Evolutionary conservation across 2,888 invertebrate genomes (phyloP), one percentile per base, ranked within the genome.

Genomic region (Esperia sulphurella): DNA sequence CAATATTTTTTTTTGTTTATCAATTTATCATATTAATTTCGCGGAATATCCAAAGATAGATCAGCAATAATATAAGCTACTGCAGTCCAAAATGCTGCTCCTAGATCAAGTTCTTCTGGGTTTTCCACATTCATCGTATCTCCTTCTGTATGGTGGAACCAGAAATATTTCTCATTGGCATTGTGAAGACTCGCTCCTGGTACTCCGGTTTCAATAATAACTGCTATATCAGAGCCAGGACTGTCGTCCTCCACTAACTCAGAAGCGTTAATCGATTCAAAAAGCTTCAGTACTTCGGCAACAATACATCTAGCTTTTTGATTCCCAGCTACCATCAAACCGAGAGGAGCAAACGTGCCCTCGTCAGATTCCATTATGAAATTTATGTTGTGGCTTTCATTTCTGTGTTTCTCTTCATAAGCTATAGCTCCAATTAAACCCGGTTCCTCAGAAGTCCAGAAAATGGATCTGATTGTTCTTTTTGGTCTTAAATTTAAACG

Each of bases 301-400:
- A 96, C 75, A 49, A 96, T 92, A 61, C 95, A 95, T 45, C 89
- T 90, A 0, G 93, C 92, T 57, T 90, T 72, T 40, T 86, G 66
- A 33, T 84, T 91, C 40, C 94, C 95, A n/a, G 89, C 84, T 60
- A 94, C 94, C 45, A 83, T 85, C 6, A 96, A 79, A 9, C 96
- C 96, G 5, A 89, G 67, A 0, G 96, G 95, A 12, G 90, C 91
- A 66, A 96, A 96, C 1, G 95, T 95, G 4, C 96, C 96, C 65
- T 91, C 91, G 71, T 96, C 96, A 0, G 96, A 95, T 81, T 96
- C 96, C 92, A 96, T 94, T 1, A 95, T 93, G 44, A 95, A 92
- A 66, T 93, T 93, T 49, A 95, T 92, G 57, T 94, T 93, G 3
- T 91, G 71, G 35, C 90, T 75, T 57, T 90, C 88, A 43, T 88